Conservation (phyloP, 2,113 vertebrate species). For the Rynchops niger region DNA sequence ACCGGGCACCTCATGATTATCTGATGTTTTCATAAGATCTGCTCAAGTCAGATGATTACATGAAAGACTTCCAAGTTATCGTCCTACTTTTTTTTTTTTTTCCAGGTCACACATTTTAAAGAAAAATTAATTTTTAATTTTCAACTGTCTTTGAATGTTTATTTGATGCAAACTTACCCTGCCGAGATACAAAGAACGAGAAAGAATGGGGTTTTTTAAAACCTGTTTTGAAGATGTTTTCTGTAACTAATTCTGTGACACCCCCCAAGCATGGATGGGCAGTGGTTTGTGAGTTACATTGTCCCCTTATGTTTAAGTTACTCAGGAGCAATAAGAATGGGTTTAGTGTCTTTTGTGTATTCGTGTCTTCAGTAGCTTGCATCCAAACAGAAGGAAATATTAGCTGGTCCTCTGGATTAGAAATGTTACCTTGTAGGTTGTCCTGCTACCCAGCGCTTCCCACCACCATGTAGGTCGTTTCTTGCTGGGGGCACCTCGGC, state of each 20-base stretch:
- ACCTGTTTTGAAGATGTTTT: not conserved
- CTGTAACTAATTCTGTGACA: not conserved
- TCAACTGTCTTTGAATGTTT: not conserved
- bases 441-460: not conserved
- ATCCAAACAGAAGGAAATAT: not conserved
- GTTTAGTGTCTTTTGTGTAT: not conserved
- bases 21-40: not conserved
- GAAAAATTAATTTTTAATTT: not conserved
- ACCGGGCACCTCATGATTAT: not conserved
- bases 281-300: not conserved
- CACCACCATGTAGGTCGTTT: fast-evolving
- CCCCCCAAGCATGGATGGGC: not conserved
- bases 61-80: not conserved
- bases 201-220: fast-evolving
- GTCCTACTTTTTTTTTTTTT: not conserved
- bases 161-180: not conserved
- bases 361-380: not conserved
- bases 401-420: not conserved
- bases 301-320: not conserved
- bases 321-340: not conserved
- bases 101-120: not conserved
- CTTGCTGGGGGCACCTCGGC: not conserved
- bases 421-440: not conserved
- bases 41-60: not conserved
- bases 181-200: not conserved